Base-by-base conservation (phyloP, 1,140 invertebrate species). In the Phymastichus coffea region DNA sequence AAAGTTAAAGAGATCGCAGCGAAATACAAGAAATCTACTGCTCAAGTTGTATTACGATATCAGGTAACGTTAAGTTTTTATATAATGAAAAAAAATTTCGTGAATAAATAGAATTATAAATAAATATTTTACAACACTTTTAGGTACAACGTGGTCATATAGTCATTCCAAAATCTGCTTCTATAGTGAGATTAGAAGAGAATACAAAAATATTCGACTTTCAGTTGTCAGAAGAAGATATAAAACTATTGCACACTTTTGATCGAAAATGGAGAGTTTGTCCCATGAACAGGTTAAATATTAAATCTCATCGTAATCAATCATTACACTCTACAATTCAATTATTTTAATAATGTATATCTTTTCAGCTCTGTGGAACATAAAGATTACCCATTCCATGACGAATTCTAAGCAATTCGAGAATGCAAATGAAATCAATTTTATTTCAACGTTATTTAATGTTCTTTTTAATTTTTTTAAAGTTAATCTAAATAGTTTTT, bases 141-240 rank as follows among this genome's bases (percentile, higher is more conserved):
- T 67, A 90, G 84, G 71, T 91, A 51, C 88, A 94, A 70, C 82
- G 89, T 51, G 90, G 87, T 9, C 82, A 91, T 26, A 80, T 88
- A 23, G 86, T 91, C 0, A 88, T 95, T 66, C 92, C 93, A 3
- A 95, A 95, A 75, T 92, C 90, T 2, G 86, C 89, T 0, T 92
- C 84, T 2, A 85, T 86, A 65, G 80, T 81, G 2, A 83, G 92
- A 43, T 89, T 95, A 43, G 76, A 80, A 47, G 83, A 91, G 68
- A 95, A 95, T 70, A 81, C 87, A 30, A 73, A 90, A 19, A 81
- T 93, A 35, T 92, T 92, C 65, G 88, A 93, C 72, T 94, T 94
- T 70, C 73, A 83, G 69, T 75, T 94, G 17, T 76, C 81, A 65
- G 72, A 19, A 54, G 54, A 62, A n/a, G 60, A 62, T 49, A 62